Conservation (phyloP, 2,888 invertebrate species). For the Netelia melanura region DNA sequence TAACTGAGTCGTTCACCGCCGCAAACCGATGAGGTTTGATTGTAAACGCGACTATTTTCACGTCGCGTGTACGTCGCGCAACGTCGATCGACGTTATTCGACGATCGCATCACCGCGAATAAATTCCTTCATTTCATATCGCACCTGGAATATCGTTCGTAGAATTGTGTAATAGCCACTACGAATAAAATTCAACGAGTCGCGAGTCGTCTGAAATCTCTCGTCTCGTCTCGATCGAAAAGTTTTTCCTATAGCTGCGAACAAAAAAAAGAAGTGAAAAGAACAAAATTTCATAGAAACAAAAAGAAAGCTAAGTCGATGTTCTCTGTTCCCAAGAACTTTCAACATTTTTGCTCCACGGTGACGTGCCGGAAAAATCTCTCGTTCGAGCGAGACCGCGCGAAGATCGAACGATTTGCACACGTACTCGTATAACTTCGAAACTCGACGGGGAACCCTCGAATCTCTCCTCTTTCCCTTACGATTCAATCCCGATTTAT, state of each 20-base stretch:
- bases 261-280: background rate
- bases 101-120: background rate
- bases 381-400: constrained; percentile 29
- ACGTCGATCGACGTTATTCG: background rate
- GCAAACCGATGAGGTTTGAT: background rate
- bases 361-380: constrained; percentile 28
- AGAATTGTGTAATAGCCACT: background rate
- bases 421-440: constrained; percentile 10
- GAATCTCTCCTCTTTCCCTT: constrained; percentile 33
- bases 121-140: background rate
- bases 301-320: background rate
- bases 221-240: background rate
- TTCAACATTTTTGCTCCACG: constrained; percentile 32
- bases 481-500: constrained; percentile 51
- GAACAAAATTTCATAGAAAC: background rate
- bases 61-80: background rate
- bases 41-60: background rate
- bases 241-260: background rate
- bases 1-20: too few relatives aligned
- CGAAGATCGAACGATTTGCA: constrained; percentile 57
- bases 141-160: background rate
- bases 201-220: background rate
- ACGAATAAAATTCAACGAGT: background rate
- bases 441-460: constrained; percentile 36
- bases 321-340: constrained; percentile 28